Conservation (phyloP, 1,140 invertebrate genomes). For the Apocrypta bakeri region DNA sequence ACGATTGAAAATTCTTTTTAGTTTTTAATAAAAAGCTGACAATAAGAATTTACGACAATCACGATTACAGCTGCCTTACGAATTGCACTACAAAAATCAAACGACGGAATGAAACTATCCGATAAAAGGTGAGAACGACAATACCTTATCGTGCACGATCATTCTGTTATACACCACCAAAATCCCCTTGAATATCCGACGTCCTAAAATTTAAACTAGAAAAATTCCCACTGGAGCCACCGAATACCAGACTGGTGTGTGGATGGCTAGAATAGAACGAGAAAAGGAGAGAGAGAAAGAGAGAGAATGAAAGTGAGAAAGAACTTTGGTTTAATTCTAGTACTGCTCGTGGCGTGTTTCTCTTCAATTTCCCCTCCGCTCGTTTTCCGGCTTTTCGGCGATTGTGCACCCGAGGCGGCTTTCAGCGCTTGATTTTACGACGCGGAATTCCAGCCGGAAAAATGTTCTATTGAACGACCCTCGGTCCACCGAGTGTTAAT, state of each 20-base stretch:
- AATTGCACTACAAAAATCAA: not conserved
- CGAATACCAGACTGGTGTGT: not conserved
- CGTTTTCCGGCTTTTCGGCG: slow-evolving; percentile 44
- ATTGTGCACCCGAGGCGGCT: slow-evolving; percentile 12
- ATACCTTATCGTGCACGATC: not conserved
- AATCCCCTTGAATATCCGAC: not conserved
- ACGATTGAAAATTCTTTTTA: too few species aligned
- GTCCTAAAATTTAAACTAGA: slow-evolving; percentile 24
- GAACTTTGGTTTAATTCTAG: slow-evolving; percentile 1
- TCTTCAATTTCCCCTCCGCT: slow-evolving; percentile 30
- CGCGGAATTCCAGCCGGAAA: slow-evolving; percentile 30
- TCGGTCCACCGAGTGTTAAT: slow-evolving; percentile 25
- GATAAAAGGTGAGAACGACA: not conserved
- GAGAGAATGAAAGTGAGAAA: slow-evolving; percentile 16
- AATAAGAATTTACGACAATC: too few species aligned
- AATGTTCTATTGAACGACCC: not conserved
- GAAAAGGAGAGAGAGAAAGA: not conserved
- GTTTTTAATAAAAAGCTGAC: too few species aligned
- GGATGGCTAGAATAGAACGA: slow-evolving; percentile 18
- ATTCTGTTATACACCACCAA: not conserved
- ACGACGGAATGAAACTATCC: not conserved
- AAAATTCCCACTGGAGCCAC: slow-evolving; percentile 9
- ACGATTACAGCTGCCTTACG: too few species aligned
- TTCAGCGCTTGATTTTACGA: slow-evolving; percentile 44
- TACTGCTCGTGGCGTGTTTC: slow-evolving; percentile 1